Percentiles rank a stretch among this genome's conserved stretches.
These are phyloP conservation scores for Chouioia cunea DNA, from an alignment of 2,888 invertebrate genomes.

Conservation along the genomic window DNA sequence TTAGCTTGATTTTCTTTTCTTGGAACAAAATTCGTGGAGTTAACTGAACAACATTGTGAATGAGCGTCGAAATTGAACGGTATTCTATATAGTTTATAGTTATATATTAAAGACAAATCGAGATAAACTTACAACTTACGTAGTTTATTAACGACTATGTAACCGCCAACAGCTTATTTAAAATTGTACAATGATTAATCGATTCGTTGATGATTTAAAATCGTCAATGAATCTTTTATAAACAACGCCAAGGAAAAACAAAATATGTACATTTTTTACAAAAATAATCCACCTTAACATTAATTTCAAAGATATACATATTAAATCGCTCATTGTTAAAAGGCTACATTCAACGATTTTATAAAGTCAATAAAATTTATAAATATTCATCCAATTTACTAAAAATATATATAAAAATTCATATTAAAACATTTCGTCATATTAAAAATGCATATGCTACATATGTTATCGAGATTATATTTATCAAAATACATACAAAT, in stretches of 20 bases:
- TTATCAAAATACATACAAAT: background rate
- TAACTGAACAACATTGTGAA: slow-evolving; percentile 15
- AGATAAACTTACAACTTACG: slow-evolving; percentile 18
- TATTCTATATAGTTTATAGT: background rate
- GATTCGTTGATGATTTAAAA: slow-evolving; percentile 17
- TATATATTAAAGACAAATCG: slow-evolving; percentile 1
- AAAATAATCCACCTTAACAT: slow-evolving; percentile 19
- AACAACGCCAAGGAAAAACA: slow-evolving; percentile 17
- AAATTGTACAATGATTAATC: slow-evolving; percentile 31
- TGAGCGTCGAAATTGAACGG: background rate
- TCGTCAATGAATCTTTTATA: slow-evolving; percentile 17
- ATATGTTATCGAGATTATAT: background rate
- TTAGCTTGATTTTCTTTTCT: background rate
- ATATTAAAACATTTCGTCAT: background rate
- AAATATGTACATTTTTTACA: slow-evolving; percentile 44
- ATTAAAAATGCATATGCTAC: slow-evolving; percentile 2
- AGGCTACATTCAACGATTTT: background rate
- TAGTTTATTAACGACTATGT: slow-evolving; percentile 22
- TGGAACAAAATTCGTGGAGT: slow-evolving; percentile 10
- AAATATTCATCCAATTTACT: background rate
- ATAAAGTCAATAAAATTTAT: background rate
- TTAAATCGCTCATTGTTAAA: slow-evolving; percentile 38
- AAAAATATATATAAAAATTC: slow-evolving; percentile 6
- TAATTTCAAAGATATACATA: slow-evolving; percentile 9
- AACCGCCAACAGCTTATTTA: slow-evolving; percentile 24